Percentiles rank a stretch among this genome's conserved stretches.
Conservation (phyloP, 2,113 vertebrate species). For the Grantiella picta region DNA sequence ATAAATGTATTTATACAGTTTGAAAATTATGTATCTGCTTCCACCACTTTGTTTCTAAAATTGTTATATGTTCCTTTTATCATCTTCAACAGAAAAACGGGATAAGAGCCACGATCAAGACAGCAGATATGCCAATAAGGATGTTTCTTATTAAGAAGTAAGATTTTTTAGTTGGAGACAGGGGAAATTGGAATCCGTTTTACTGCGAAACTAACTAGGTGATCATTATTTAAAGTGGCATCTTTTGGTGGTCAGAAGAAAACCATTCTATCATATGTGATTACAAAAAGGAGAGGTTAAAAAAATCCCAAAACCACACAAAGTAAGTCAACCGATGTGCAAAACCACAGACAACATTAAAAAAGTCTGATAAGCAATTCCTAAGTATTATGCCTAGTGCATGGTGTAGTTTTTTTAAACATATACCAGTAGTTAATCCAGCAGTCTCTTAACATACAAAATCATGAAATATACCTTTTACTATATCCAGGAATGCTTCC, state of each 20-base stretch:
- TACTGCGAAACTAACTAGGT: background rate
- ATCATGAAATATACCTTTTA: background rate
- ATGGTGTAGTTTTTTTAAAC: background rate
- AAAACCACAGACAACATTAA: background rate
- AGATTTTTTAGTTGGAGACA: background rate
- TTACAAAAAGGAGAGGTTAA: background rate
- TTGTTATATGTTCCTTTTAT: background rate
- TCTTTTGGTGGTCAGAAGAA: background rate
- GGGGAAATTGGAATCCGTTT: background rate
- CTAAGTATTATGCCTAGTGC: background rate
- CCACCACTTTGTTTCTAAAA: background rate
- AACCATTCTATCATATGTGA: accelerated
- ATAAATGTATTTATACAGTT: background rate
- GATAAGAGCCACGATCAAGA: background rate
- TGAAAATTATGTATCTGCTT: background rate
- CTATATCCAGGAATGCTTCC: background rate
- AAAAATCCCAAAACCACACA: background rate
- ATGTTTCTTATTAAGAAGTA: background rate
- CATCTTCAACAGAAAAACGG: background rate
- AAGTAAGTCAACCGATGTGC: background rate
- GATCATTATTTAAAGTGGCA: background rate
- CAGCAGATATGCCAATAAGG: background rate
- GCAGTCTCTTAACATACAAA: background rate
- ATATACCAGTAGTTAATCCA: background rate
- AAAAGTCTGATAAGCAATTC: background rate